phyloP scores from a whole-genome alignment of 2,888 invertebrate genomes.

The Rhyacophila evoluta region DNA sequence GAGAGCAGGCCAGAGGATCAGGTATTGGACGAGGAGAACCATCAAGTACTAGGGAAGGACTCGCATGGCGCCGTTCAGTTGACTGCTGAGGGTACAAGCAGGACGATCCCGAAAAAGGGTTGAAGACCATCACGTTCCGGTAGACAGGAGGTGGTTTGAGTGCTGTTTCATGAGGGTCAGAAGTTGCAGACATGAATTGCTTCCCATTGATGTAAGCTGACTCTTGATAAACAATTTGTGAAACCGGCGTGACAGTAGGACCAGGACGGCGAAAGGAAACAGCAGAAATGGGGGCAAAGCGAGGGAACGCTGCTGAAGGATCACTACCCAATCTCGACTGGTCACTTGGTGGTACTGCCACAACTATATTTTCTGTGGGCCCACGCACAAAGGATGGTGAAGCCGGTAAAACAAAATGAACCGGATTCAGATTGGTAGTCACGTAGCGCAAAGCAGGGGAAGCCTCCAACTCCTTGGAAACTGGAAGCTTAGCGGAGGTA shows the following conservation, averaged over 20 bases:
- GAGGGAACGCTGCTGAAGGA: slow-evolving; percentile 58
- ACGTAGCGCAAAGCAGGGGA: slow-evolving; percentile 58
- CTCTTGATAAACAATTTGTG: slow-evolving; percentile 68
- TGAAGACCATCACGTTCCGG: slow-evolving; percentile 68
- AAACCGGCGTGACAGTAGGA: slow-evolving; percentile 67
- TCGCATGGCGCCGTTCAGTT: too few species aligned
- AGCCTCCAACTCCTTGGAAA: slow-evolving; percentile 36
- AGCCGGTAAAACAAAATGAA: slow-evolving; percentile 38
- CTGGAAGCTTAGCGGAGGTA: neutral
- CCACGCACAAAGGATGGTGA: slow-evolving; percentile 58
- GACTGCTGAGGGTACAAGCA: slow-evolving; percentile 63
- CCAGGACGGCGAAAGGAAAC: slow-evolving; percentile 63
- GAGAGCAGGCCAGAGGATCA: too few species aligned
- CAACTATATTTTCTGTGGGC: slow-evolving; percentile 64
- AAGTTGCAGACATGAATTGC: slow-evolving; percentile 62
- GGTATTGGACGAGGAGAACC: neutral
- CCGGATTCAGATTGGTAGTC: slow-evolving; percentile 8
- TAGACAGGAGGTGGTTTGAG: slow-evolving; percentile 65
- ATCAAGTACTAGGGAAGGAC: too few species aligned
- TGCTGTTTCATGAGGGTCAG: slow-evolving; percentile 61
- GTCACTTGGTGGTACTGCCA: slow-evolving; percentile 60
- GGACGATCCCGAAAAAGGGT: slow-evolving; percentile 65
- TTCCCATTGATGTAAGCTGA: slow-evolving; percentile 64
- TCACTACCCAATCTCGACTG: slow-evolving; percentile 57
- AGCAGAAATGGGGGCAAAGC: slow-evolving; percentile 61